Conservation (phyloP, 2,888 invertebrate species). For the Synanthedon tipuliformis region DNA sequence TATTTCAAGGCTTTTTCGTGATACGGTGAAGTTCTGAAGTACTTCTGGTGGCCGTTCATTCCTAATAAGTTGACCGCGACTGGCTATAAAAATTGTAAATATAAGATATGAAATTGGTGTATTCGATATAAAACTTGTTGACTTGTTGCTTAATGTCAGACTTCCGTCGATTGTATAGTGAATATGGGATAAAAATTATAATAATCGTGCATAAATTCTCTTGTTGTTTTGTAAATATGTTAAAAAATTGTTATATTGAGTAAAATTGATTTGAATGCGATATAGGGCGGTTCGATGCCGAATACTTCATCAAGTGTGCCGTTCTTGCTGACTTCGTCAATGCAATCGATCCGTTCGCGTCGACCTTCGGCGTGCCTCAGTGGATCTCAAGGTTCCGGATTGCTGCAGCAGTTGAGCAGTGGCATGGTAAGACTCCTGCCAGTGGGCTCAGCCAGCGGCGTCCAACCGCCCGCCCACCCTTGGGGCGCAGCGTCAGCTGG, state of each 20-base stretch:
- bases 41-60: too few species aligned
- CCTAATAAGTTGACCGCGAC: too few species aligned
- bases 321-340: conserved; percentile 78
- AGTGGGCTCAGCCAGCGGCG: conserved; percentile 73
- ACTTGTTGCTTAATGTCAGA: too few species aligned
- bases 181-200: too few species aligned
- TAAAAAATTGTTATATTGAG: not conserved
- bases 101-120: too few species aligned
- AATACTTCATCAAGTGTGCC: conserved; percentile 91
- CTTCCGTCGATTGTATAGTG: too few species aligned
- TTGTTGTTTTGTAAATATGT: not conserved
- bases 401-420: conserved; percentile 90
- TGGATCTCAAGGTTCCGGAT: conserved; percentile 78
- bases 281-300: conserved; percentile 89
- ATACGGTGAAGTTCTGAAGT: too few species aligned
- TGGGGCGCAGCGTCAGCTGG: conserved; percentile 65
- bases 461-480: conserved; percentile 63
- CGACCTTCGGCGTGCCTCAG: conserved; percentile 76
- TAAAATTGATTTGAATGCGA: conserved; percentile 11
- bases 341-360: conserved; percentile 76
- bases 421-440: conserved; percentile 93
- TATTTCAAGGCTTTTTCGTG: too few species aligned
- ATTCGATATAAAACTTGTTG: too few species aligned
- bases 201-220: not conserved
- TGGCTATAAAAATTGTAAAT: too few species aligned